Evolutionary conservation across 2,113 vertebrate species (phyloP).

Genomic region (Miniopterus natalensis): DNA sequence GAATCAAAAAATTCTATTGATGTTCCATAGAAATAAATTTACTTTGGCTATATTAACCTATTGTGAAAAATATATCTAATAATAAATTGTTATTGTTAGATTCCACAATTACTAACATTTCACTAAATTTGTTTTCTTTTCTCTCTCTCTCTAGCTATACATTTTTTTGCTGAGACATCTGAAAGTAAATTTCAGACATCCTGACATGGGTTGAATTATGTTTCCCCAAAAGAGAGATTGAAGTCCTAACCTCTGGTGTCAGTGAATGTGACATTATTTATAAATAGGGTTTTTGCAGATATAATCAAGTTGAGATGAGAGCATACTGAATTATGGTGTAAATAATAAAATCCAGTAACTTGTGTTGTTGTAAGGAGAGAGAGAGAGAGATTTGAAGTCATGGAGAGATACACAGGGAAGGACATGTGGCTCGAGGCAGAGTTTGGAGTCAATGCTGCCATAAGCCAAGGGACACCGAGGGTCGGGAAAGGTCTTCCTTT

Average conservation of each 20-base stretch:
- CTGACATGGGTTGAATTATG: neutral
- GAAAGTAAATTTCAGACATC: constrained; percentile 22
- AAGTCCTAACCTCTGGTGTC: neutral
- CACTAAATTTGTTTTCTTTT: neutral
- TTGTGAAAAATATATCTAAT: neutral
- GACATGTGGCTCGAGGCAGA: neutral
- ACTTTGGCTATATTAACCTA: neutral
- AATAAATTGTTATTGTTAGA: neutral
- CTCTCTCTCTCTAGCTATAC: neutral
- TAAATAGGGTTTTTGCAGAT: neutral
- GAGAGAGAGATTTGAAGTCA: neutral
- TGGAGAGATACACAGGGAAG: neutral
- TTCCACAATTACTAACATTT: neutral
- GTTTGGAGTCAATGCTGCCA: no score
- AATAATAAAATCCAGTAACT: neutral
- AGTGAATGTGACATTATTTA: neutral
- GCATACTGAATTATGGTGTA: neutral
- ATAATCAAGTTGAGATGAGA: neutral
- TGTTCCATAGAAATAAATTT: constrained; percentile 12
- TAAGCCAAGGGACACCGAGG: neutral
- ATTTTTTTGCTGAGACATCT: neutral
- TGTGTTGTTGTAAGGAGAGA: neutral
- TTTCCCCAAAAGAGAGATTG: neutral
- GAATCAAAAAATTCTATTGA: neutral
- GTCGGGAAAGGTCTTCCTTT: neutral